Evolutionary conservation across 2,888 invertebrate species (phyloP), one percentile per base, ranked within the genome.

Genomic region (Cepaea hortensis): DNA sequence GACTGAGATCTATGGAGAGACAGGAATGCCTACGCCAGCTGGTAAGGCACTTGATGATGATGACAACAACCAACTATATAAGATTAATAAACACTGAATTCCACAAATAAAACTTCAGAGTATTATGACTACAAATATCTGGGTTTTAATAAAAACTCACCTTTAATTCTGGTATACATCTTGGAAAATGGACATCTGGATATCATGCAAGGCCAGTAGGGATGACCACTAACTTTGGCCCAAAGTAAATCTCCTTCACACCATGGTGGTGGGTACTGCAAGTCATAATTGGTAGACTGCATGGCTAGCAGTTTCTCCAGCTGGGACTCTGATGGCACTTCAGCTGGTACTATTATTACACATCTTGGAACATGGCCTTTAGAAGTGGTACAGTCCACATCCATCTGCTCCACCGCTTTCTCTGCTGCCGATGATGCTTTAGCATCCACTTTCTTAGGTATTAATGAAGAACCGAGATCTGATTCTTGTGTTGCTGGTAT

Each of bases 121-220:
- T 65, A 65, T 18, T 15, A 18, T 65, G 20, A 68, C 68, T 68
- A 15, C 6, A 20, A 15, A 68, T 6, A 23, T 72, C 23, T 72
- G 23, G 48, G 35, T 46, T 11, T 46, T 73, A 46, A 11, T 13
- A 2, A 61, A 48, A 68, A 35, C 85, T 87, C 81, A 86, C 88
- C 89, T 90, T 94, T 95, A 84, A 95, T 95, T 92, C 95, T 96
- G 20, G 96, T 95, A 94, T 95, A 96, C 88, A 95, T 92, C 75
- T 96, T 95, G 65, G 95, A 95, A 3, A 94, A 93, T 0, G 97
- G 97, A 93, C 98, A 97, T 84, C 96, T 95, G 0, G 96, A 96
- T 5, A 98, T 95, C 91, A 98, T 96, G 90, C 97, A 97, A 0
- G 98, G 98, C 98, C 98, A 98, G 94, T 96, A 98, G 5, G 98